Evolutionary conservation across 1,140 invertebrate genomes (phyloP), one percentile per base, ranked within the genome.

Genomic region (Solenopsis invicta): DNA sequence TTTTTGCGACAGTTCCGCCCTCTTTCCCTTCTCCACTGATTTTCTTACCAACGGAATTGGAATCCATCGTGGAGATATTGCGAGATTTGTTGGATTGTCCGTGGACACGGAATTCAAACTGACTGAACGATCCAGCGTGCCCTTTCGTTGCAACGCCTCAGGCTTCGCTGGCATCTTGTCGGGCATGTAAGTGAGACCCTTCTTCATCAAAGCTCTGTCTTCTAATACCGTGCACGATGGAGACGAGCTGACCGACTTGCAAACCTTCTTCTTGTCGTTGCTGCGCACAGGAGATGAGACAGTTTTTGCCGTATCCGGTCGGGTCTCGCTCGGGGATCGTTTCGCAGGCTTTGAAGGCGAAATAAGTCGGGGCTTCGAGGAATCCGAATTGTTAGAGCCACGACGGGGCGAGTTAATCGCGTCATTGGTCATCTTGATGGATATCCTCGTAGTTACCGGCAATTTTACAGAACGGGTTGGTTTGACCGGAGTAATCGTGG

Each of bases 161-260:
- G 93, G 88, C 72, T 94, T 94, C 64, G 88, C 92, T 18, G 94
- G 93, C 16, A 90, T 29, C 41, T 91, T 93, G 12, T 82, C 89
- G 0, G 94, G 92, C 0, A 89, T 89, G 12, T 90, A 89, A 21
- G 64, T 87, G n/a, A 95, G 80, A 0, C 94, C 94, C 69, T 95
- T 95, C 77, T 95, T 95, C 56, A 95, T 62, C 59, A 95, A 74
- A 1, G 93, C 91, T 67, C 94, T 90, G 86, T 95, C 95, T 72
- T 95, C 95, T 8, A 95, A 90, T 62, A 95, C 94, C 69, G 93
- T 93, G 89, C 94, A 95, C 4, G 94, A 94, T 0, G 92, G 76
- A 34, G 92, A 66, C 18, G 82, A 61, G 21, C 80, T 90, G 29
- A 54, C 34, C 0, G 75, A 81, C 21, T 80, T 86, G n/a, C 78